Evolutionary conservation across 2,797 vertebrate species (phyloP).

Genomic region (Chloroceryle amazona): DNA sequence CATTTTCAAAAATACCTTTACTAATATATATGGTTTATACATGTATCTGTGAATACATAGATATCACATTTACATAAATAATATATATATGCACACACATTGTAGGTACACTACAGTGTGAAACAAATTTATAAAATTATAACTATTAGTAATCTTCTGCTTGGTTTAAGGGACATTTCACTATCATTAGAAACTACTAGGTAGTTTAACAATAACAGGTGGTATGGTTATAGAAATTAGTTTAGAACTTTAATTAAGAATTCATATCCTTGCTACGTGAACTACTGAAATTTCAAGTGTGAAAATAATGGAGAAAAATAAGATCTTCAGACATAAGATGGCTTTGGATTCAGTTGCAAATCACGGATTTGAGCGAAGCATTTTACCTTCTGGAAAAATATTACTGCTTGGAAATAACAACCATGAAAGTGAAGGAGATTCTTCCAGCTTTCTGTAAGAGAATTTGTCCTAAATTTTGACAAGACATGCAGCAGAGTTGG

Average conservation of each 20-base stretch:
- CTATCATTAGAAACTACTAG: neutral
- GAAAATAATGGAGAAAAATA: neutral
- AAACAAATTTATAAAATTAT: neutral
- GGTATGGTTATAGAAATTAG: neutral
- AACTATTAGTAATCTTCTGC: neutral
- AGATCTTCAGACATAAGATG: neutral
- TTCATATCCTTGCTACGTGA: neutral
- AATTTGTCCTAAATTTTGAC: conserved; percentile 7
- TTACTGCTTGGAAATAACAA: conserved; percentile 13
- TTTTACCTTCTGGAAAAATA: conserved; percentile 42
- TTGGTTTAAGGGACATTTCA: neutral
- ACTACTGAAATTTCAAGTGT: neutral
- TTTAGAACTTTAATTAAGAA: neutral
- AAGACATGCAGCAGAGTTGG: neutral
- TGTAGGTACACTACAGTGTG: neutral
- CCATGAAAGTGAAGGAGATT: neutral
- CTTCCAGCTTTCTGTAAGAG: neutral
- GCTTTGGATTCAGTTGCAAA: neutral
- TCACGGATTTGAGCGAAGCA: neutral
- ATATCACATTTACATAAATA: too few species aligned
- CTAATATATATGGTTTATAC: neutral
- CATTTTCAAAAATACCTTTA: neutral
- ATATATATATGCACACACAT: neutral
- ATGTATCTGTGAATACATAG: too few species aligned
- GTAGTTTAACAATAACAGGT: neutral